phyloP scores from a whole-genome alignment of 2,113 vertebrate species.

The Dipodomys spectabilis region DNA sequence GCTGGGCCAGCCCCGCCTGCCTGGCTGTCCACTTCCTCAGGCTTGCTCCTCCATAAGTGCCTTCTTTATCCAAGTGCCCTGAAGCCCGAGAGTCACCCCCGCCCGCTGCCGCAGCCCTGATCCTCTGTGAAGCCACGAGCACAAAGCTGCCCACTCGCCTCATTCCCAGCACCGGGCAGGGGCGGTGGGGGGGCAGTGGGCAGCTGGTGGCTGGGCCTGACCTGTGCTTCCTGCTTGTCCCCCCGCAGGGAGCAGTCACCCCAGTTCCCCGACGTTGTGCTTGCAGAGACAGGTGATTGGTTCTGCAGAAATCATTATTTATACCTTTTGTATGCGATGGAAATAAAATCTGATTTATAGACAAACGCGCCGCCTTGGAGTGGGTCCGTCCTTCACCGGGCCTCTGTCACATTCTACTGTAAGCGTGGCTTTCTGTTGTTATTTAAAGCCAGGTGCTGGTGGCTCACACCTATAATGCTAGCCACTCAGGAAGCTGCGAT shows the following conservation, averaged over 20 bases:
- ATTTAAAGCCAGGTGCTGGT: too few relatives aligned
- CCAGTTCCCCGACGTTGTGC: neutral
- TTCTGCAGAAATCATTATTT: conserved; percentile 83
- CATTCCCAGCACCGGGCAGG: too few relatives aligned
- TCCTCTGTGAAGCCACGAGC: neutral
- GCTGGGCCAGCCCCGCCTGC: neutral
- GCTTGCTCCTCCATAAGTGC: conserved; percentile 70
- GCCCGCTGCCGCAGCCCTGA: neutral
- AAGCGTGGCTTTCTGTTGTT: neutral
- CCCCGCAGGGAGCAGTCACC: neutral
- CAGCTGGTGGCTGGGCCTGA: neutral
- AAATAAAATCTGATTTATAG: conserved; percentile 87
- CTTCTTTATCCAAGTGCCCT: conserved; percentile 55
- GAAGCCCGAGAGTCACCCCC: neutral
- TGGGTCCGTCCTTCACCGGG: neutral
- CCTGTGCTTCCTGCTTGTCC: neutral
- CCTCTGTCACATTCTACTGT: neutral
- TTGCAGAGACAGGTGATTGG: conserved; percentile 13
- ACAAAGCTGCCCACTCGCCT: neutral
- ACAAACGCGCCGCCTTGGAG: neutral
- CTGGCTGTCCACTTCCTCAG: conserved; percentile 33
- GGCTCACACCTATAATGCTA: too few relatives aligned
- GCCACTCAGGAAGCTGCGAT: too few relatives aligned
- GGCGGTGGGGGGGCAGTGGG: too few relatives aligned
- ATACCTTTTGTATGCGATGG: conserved; percentile 85